phyloP scores from a whole-genome alignment of 1,140 invertebrate species.

The Drosophila auraria region DNA sequence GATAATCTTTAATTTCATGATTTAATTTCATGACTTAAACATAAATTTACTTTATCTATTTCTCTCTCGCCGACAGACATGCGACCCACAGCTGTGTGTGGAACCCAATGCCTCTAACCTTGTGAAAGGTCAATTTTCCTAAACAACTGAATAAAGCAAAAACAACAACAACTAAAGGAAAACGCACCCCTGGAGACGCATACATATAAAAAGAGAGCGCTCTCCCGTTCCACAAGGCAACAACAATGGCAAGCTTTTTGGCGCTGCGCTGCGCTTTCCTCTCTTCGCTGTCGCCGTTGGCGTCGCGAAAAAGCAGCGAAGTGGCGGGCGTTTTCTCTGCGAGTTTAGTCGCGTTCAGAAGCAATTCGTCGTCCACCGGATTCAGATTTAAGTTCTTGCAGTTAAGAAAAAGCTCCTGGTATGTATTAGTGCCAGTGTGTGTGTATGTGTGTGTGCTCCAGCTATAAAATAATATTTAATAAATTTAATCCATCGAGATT shows the following conservation, averaged over 20 bases:
- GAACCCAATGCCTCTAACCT: constrained; percentile 62
- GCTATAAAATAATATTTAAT: constrained; percentile 34
- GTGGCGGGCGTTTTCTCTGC: constrained; percentile 33
- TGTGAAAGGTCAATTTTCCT: constrained; percentile 73
- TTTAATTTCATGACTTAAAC: not conserved
- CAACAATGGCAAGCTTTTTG: constrained; percentile 18
- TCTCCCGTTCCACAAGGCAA: constrained; percentile 11
- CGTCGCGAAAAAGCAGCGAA: constrained; percentile 16
- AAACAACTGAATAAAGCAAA: constrained; percentile 2
- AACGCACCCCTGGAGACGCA: constrained; percentile 35
- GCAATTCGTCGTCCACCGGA: constrained; percentile 69
- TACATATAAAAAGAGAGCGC: constrained; percentile 17
- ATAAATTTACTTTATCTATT: not conserved
- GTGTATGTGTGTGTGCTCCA: constrained; percentile 9
- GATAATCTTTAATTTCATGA: not conserved
- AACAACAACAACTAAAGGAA: constrained; percentile 18
- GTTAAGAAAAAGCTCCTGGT: constrained; percentile 67
- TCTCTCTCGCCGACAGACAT: constrained; percentile 21
- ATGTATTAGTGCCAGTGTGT: constrained; percentile 52
- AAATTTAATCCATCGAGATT: constrained; percentile 18
- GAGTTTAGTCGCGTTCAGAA: constrained; percentile 55
- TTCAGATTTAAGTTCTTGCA: constrained; percentile 62
- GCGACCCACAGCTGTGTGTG: constrained; percentile 22
- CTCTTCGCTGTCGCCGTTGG: constrained; percentile 1
- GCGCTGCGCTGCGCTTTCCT: constrained; percentile 13